Evolutionary conservation across 2,888 invertebrate genomes (phyloP), one percentile per base, ranked within the genome.

Genomic region (Catocala fraxini): DNA sequence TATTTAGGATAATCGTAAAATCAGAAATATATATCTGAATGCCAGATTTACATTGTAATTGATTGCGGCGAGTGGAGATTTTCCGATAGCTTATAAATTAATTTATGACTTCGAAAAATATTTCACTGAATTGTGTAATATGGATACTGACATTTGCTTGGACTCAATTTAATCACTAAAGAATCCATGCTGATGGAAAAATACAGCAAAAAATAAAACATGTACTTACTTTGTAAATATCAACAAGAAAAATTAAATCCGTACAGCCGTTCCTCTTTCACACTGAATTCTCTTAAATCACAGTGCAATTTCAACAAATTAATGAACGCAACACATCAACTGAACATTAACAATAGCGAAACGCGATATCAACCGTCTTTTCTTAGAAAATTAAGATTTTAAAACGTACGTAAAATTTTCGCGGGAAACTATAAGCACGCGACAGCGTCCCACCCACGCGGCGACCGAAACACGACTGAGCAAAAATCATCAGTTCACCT

Each of bases 371-470:
- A 77, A 77, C 63, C 9, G 62, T 59, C 42, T 73, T 76, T 64
- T 64, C 66, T 68, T n/a, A 42, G 67, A 63, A 72, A 69, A 70
- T 73, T 69, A 13, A 53, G 61, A 71, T 71, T 73, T 56, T 53
- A 69, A 71, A 69, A 67, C 67, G 66, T 79, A 77, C 80, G 75
- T 71, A 75, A 92, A 89, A 85, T 93, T 92, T 93, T 91, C 92
- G 93, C 93, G 93, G 92, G 90, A 92, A 93, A 89, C 64, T 51
- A 54, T 53, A 59, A 70, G 65, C 70, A 73, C 66, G 70, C 69
- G 68, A 63, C 77, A 75, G 77, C 90, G 89, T 85, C 77, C 85
- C 84, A 79, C 89, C 87, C 86, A 86, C 89, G 83, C 85, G 79
- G 71, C 82, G 77, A 76, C 77, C 75, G 62, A 80, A 81, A 82